Percentiles rank a stretch among this genome's conserved stretches.
phyloP scores from a whole-genome alignment of 1,140 invertebrate species.

The Sweltsa coloradensis region DNA sequence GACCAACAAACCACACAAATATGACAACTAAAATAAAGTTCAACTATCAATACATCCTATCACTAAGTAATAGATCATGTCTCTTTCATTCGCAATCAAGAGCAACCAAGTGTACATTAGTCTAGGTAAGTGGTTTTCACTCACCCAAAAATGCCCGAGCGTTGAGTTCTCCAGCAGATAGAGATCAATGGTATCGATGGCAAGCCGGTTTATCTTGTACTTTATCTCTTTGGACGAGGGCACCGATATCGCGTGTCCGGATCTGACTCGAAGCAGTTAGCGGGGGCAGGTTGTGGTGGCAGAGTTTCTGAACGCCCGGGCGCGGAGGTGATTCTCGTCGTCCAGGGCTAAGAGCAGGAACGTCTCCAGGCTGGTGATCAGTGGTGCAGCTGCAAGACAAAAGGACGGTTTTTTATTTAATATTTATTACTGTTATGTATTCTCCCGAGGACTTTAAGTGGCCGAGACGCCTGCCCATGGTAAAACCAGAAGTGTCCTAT shows the following conservation, averaged over 20 bases:
- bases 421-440: slow-evolving; percentile 2
- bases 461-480: too few relatives aligned
- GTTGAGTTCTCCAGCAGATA: slow-evolving; percentile 82
- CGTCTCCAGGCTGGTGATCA: slow-evolving; percentile 79
- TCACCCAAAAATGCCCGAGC: slow-evolving; percentile 72
- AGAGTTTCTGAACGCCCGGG: slow-evolving; percentile 60
- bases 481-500: too few relatives aligned
- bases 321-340: slow-evolving; percentile 78
- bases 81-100: not conserved
- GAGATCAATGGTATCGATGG: slow-evolving; percentile 83
- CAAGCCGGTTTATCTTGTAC: slow-evolving; percentile 83
- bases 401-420: slow-evolving; percentile 1
- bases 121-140: not conserved
- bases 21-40: not conserved
- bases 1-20: too few relatives aligned
- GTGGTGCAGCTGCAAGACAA: slow-evolving; percentile 52
- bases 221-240: slow-evolving; percentile 83
- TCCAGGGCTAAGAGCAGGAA: slow-evolving; percentile 76
- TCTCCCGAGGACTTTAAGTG: slow-evolving; percentile 5
- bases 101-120: not conserved
- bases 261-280: slow-evolving; percentile 61
- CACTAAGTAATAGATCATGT: not conserved
- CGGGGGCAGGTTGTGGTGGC: slow-evolving; percentile 75
- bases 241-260: slow-evolving; percentile 47
- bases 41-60: not conserved